Conservation (phyloP, 2,113 vertebrate genomes). For the Eurypyga helias region DNA sequence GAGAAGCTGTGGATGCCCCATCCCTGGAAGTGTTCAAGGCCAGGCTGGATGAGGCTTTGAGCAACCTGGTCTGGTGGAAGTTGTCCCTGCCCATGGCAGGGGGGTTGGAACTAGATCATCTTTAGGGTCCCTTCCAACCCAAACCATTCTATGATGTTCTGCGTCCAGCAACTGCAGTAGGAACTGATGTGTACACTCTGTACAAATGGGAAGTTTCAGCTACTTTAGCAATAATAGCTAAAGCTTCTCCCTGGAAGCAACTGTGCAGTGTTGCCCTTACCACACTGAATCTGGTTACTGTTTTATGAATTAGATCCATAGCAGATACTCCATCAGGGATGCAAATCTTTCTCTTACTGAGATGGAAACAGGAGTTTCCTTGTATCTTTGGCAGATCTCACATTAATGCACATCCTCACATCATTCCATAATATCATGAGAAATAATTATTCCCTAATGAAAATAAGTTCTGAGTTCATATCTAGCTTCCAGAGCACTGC, state of each 20-base stretch:
- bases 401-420: not conserved
- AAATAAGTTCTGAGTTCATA: not conserved
- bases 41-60: no score
- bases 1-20: no score
- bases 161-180: not conserved
- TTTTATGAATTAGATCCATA: not conserved
- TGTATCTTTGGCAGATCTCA: not conserved
- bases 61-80: no score
- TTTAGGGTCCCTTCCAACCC: no score
- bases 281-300: not conserved
- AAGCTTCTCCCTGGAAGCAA: not conserved
- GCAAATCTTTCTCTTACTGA: not conserved
- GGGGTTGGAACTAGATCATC: no score
- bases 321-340: not conserved
- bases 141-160: not conserved
- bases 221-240: not conserved
- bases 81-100: no score
- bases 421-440: not conserved
- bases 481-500: not conserved
- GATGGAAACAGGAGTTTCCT: not conserved
- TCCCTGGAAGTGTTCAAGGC: no score
- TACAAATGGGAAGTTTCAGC: not conserved
- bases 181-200: not conserved
- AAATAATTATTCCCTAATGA: not conserved
- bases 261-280: not conserved